phyloP scores from a whole-genome alignment of 2,113 vertebrate genomes.

The Craseonycteris thonglongyai region DNA sequence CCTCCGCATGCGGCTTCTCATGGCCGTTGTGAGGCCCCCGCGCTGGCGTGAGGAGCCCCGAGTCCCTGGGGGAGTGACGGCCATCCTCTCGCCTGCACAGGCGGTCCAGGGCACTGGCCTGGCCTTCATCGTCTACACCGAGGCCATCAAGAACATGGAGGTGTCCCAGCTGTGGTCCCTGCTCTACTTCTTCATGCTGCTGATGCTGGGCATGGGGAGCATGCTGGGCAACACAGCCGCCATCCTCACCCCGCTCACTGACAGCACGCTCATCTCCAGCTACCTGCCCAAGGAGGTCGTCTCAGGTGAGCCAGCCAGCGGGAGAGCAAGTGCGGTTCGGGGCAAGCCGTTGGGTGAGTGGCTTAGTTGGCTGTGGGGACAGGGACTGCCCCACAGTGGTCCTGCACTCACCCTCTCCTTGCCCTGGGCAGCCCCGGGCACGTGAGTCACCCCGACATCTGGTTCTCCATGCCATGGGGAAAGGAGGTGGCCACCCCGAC shows the following conservation, averaged over 20 bases:
- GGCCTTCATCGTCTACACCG: slow-evolving; percentile 94
- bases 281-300: slow-evolving; percentile 83
- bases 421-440: accelerated
- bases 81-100: slow-evolving; percentile 62
- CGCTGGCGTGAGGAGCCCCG: accelerated
- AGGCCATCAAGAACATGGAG: slow-evolving; percentile 95
- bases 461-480: background rate
- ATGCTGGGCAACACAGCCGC: slow-evolving; percentile 93
- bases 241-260: slow-evolving; percentile 89
- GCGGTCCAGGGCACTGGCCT: slow-evolving; percentile 92
- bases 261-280: slow-evolving; percentile 80
- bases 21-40: background rate
- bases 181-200: slow-evolving; percentile 93
- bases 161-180: slow-evolving; percentile 92
- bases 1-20: background rate
- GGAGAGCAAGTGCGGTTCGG: accelerated
- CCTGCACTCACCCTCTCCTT: background rate
- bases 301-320: slow-evolving; percentile 82
- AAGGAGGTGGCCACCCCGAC: too few relatives aligned
- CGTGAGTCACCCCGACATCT: accelerated
- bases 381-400: accelerated
- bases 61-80: accelerated
- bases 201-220: slow-evolving; percentile 93
- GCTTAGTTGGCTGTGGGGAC: background rate
- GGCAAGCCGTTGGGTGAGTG: accelerated